These are phyloP conservation scores for Nasonia giraulti DNA, from an alignment of 1,140 invertebrate genomes.

Conservation along the genomic window DNA sequence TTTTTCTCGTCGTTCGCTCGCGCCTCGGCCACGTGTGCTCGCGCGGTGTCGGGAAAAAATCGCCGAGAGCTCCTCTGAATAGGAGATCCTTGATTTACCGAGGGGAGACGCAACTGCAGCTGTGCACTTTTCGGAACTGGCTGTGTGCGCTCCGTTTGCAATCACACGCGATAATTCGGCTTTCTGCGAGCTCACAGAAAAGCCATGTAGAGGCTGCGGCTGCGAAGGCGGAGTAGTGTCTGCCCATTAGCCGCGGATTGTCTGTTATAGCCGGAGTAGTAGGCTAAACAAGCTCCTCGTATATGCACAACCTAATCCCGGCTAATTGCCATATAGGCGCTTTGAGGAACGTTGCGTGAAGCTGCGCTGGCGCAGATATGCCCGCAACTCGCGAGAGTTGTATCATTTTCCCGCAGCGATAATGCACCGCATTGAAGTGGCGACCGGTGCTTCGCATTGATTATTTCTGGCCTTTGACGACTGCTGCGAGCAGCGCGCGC, in stretches of 20 bases:
- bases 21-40: not conserved
- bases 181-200: not conserved
- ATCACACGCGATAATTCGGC: not conserved
- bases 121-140: too few relatives aligned
- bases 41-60: too few relatives aligned
- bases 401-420: not conserved
- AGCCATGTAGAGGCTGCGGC: not conserved
- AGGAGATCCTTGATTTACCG: too few relatives aligned
- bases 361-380: not conserved
- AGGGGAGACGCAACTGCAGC: too few relatives aligned
- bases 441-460: not conserved
- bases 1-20: not conserved
- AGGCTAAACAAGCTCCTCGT: not conserved
- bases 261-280: not conserved
- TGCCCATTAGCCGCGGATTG: slow-evolving; percentile 17
- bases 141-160: not conserved
- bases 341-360: not conserved
- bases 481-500: too few relatives aligned
- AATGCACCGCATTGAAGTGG: not conserved
- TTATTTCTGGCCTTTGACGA: not conserved
- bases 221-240: not conserved
- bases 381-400: not conserved
- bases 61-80: too few relatives aligned
- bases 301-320: slow-evolving; percentile 17
- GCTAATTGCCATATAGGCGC: slow-evolving; percentile 24